phyloP scores from a whole-genome alignment of 2,888 invertebrate genomes.

The Arrhopalites spinosus region DNA sequence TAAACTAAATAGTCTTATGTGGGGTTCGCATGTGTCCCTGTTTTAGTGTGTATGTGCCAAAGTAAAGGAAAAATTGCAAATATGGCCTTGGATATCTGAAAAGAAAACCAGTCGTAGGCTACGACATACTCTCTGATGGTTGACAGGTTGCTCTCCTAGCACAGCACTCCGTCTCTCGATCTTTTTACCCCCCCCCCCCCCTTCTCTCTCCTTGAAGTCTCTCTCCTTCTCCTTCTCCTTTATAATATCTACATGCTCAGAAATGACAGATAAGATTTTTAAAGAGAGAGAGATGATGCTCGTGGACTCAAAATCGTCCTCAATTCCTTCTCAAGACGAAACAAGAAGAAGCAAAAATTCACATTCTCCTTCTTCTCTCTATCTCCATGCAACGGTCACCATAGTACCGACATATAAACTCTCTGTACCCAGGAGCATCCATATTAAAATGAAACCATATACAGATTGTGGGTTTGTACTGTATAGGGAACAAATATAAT shows the following conservation, averaged over 20 bases:
- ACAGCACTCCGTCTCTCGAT: background rate
- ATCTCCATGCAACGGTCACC: background rate
- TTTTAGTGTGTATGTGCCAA: background rate
- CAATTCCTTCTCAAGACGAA: constrained; percentile 16
- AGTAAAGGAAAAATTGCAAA: constrained; percentile 32
- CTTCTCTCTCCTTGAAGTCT: background rate
- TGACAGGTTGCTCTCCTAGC: constrained; percentile 30
- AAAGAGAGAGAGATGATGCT: constrained; percentile 10
- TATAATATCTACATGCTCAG: constrained; percentile 5
- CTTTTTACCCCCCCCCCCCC: background rate
- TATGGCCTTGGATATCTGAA: constrained; percentile 34
- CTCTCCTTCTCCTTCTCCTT: background rate
- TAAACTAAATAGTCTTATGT: background rate
- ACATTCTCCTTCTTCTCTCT: constrained; percentile 17
- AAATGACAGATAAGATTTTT: constrained; percentile 12
- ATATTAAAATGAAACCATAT: background rate
- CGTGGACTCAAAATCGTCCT: constrained; percentile 29
- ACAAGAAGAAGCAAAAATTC: constrained; percentile 23
- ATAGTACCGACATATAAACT: background rate
- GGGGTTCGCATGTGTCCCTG: background rate
- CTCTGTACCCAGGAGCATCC: background rate
- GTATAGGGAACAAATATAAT: background rate
- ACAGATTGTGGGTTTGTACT: background rate
- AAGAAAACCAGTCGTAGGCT: background rate
- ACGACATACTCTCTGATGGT: background rate